phyloP scores from a whole-genome alignment of 2,113 vertebrate genomes.

The Pelecanoides urinatrix region DNA sequence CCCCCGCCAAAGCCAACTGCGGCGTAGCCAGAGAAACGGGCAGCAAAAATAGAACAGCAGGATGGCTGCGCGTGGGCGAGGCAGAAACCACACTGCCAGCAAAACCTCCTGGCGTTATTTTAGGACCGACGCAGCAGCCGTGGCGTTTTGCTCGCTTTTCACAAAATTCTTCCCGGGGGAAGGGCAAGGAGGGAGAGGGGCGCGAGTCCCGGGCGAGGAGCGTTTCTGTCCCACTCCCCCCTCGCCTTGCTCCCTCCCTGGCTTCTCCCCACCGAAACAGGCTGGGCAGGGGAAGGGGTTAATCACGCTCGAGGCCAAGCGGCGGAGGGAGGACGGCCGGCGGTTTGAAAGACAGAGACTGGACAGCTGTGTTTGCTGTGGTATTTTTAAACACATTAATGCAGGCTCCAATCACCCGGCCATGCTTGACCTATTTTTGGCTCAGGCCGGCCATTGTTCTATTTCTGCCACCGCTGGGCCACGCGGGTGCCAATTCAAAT shows the following conservation, averaged over 20 bases:
- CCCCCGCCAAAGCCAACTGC: slow-evolving; percentile 69
- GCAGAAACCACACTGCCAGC: slow-evolving; percentile 79
- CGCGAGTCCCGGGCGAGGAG: not conserved
- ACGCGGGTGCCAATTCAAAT: slow-evolving; percentile 98
- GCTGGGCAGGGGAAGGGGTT: slow-evolving; percentile 66
- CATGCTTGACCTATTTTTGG: slow-evolving; percentile 99
- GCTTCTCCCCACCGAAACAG: not conserved
- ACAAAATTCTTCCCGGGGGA: slow-evolving; percentile 41
- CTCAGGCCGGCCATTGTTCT: slow-evolving; percentile 99
- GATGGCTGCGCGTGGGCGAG: slow-evolving; percentile 81
- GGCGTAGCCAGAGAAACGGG: slow-evolving; percentile 79
- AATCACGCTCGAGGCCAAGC: slow-evolving; percentile 51
- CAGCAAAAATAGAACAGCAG: slow-evolving; percentile 79
- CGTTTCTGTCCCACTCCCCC: not conserved
- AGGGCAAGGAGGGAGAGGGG: slow-evolving; percentile 20
- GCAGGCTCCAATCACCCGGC: slow-evolving; percentile 96
- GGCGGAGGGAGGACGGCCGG: slow-evolving; percentile 60
- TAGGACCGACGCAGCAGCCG: slow-evolving; percentile 68
- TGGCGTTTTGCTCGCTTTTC: slow-evolving; percentile 54
- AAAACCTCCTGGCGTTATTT: slow-evolving; percentile 77
- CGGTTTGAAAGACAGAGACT: slow-evolving; percentile 85
- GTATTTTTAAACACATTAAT: slow-evolving; percentile 99
- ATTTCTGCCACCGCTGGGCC: slow-evolving; percentile 98
- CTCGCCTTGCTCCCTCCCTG: not conserved
- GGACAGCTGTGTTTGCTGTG: slow-evolving; percentile 99